Evolutionary conservation across 1,140 invertebrate species (phyloP), one percentile per base, ranked within the genome.

Genomic region (Dinothrombium tinctorium): DNA sequence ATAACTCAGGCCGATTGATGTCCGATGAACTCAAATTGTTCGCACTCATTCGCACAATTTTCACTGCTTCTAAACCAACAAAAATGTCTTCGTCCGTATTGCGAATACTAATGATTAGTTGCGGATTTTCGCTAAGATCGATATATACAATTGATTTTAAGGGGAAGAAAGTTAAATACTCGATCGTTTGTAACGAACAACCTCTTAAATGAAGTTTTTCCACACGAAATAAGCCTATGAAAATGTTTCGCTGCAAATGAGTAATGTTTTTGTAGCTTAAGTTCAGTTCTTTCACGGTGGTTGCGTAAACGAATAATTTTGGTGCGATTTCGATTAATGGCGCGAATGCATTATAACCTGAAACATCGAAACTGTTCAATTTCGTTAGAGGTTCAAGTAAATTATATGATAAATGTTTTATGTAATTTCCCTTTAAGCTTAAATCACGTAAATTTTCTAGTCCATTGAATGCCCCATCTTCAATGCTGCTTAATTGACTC

Each of bases 121-220:
- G 8, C 3, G n/a, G 2, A 41, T 45, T 45, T 15, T 45, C 43
- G 28, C 43, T 45, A 6, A 45, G 22, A 41, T 45, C 43, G 19
- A 45, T 40, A 12, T 38, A 31, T 12, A 28, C 17, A 17, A 40
- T 26, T 5, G 43, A 45, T 32, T 45, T 45, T 4, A 45, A 19
- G 9, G 36, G 28, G n/a, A 45, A 45, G 19, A 45, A 45, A 9
- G 43, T 45, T 7, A 45, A 29, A 37, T 45, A 45, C 19, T 46
- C 45, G 15, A 43, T 37, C 17, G 19, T 28, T 25, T 24, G 37
- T 7, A 46, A 20, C 15, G 26, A 32, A 33, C 41, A 43, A 15
- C 29, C 35, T 33, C 37, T 15, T 9, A 46, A 23, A 31, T 43
- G 24, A 28, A 46, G 37, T 37, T 44, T 37, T 35, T 46, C 33